phyloP scores from a whole-genome alignment of 2,797 vertebrate genomes.

The Pseudochirops corinnae region DNA sequence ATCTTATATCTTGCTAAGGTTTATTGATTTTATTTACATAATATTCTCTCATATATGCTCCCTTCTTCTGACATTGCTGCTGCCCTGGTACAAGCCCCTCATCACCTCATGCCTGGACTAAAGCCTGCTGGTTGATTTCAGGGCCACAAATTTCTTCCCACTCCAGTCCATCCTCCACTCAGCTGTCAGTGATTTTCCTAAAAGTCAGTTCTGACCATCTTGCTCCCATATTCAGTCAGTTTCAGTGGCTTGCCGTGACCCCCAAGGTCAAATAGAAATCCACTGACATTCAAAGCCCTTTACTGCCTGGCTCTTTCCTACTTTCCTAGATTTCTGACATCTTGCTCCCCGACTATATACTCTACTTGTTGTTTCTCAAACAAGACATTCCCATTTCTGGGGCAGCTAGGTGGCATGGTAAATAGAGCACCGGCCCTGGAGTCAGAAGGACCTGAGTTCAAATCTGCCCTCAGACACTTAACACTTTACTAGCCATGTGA shows the following conservation, averaged over 20 bases:
- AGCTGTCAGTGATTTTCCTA: not conserved
- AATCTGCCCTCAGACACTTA: too few relatives aligned
- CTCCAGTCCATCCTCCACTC: not conserved
- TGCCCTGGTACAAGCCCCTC: not conserved
- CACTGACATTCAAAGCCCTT: not conserved
- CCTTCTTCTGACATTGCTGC: not conserved
- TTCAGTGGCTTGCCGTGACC: not conserved
- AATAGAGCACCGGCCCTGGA: too few relatives aligned
- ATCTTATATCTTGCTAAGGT: not conserved
- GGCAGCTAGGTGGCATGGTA: too few relatives aligned
- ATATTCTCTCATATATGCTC: not conserved
- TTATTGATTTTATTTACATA: not conserved
- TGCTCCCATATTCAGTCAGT: not conserved
- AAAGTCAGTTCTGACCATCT: not conserved
- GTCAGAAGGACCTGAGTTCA: too few relatives aligned
- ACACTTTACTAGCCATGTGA: too few relatives aligned
- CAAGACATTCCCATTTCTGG: not conserved
- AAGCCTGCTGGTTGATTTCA: not conserved
- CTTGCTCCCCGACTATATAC: not conserved
- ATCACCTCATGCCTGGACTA: not conserved
- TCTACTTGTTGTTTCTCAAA: not conserved
- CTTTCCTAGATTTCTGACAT: not conserved
- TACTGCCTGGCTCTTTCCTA: not conserved
- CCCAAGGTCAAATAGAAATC: not conserved
- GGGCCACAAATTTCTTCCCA: not conserved